Base-by-base conservation (phyloP, 2,113 vertebrate species). In the Raja brachyura region DNA sequence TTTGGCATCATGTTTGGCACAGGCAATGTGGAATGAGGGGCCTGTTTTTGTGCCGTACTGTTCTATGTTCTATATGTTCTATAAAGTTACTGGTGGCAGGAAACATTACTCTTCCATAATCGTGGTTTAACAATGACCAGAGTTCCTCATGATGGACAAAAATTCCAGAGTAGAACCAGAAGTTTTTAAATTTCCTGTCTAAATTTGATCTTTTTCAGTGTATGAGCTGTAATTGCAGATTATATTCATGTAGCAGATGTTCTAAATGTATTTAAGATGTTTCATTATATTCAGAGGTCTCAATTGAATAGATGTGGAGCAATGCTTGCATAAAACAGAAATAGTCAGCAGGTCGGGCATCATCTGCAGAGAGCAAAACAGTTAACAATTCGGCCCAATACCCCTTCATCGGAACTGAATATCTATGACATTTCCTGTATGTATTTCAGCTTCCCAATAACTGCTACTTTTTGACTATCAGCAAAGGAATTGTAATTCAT, bases 201-300 rank as follows among this genome's bases (percentile, higher is more conserved):
- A 3, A 28, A 54, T 92, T 73, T 92, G 18, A 48, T 48, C 7
- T 73, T 28, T 73, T 25, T 16, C 8, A 0, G 31, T 31, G 16
- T 25, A 39, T 90, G 63, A 39, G 63, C 63, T 70, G 18, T 33
- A 90, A 18, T 18, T 66, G 68, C 66, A 70, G 16, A 18, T 20
- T 73, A 90, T 59, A 85, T 85, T 73, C 54, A 22, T 25, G 28
- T 28, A 92, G 10, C 31, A 70, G 86, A 90, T 73, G 63, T 90
- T 39, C 39, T 16, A 7, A 54, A 92, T 9, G 70, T 73, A 54
- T 25, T 92, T 92, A 73, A 92, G 63, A 70, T 73, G 39, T 73
- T 92, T 92, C 11, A 92, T 92, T 92, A 74, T 39, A 74, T 54
- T 92, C 70, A 48, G 22, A 92, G 73, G 63, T 66, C 66, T 54